phyloP scores from a whole-genome alignment of 2,888 invertebrate genomes.

The Rhaphigaster nebulosa region DNA sequence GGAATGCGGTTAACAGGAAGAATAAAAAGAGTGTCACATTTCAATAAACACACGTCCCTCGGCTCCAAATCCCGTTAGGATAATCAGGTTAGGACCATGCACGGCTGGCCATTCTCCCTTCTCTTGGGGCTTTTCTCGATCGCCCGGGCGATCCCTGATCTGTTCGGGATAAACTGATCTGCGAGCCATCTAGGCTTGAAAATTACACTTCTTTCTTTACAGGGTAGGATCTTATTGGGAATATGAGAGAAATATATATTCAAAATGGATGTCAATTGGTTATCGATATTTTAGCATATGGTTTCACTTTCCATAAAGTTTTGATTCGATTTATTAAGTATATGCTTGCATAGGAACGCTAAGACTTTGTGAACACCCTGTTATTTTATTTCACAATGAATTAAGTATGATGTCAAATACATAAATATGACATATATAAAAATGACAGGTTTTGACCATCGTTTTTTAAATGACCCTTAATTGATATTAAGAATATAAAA shows the following conservation, averaged over 20 bases:
- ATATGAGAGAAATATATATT: not conserved
- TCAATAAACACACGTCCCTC: conserved; percentile 63
- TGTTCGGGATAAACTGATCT: not conserved
- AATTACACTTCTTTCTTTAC: not conserved
- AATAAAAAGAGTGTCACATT: conserved; percentile 61
- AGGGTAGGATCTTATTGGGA: not conserved
- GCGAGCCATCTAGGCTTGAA: not conserved
- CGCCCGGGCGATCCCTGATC: not conserved
- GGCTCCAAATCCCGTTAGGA: conserved; percentile 56
- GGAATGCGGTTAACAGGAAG: conserved; percentile 44
- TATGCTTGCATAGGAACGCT: too few species aligned
- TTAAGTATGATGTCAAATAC: too few species aligned
- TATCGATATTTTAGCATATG: too few species aligned
- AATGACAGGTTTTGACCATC: too few species aligned
- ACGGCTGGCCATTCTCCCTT: not conserved
- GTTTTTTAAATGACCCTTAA: too few species aligned
- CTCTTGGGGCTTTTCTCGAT: not conserved
- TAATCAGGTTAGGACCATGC: conserved; percentile 44
- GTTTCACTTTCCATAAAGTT: too few species aligned
- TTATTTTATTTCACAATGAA: too few species aligned
- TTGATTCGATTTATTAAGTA: too few species aligned
- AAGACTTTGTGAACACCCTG: too few species aligned
- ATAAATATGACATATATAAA: too few species aligned
- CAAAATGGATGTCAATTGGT: too few species aligned
- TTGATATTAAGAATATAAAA: too few species aligned